A percentile compares a stretch with the other conserved stretches of the same genome.
These are phyloP conservation scores for Alosa alosa DNA, from an alignment of 2,113 vertebrate genomes.

Conservation along the genomic window DNA sequence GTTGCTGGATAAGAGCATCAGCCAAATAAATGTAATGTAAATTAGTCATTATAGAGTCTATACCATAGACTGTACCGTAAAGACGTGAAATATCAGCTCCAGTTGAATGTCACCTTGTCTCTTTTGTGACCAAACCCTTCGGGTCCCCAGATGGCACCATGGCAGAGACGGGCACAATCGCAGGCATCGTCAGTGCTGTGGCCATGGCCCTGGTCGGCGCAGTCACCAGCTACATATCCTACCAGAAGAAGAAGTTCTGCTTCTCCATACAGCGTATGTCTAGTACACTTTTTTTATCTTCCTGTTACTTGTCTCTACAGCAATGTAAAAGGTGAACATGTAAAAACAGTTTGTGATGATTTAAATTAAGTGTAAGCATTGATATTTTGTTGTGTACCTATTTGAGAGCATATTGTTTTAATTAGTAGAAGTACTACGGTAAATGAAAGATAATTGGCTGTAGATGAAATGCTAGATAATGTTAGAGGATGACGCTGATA, in stretches of 20 bases:
- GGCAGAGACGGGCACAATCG: conserved; percentile 83
- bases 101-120: background rate
- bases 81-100: background rate
- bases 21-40: too few relatives aligned
- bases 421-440: too few relatives aligned
- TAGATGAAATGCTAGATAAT: too few relatives aligned
- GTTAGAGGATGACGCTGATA: background rate
- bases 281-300: background rate
- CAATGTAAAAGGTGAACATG: background rate
- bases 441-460: too few relatives aligned
- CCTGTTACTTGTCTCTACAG: background rate
- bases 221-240: conserved; percentile 90
- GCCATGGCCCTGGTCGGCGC: conserved; percentile 87
- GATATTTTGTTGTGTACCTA: background rate
- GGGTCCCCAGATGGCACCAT: conserved; percentile 57
- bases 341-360: background rate
- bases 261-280: conserved; percentile 89
- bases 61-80: background rate
- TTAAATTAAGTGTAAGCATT: background rate
- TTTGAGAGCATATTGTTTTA: too few relatives aligned
- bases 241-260: conserved; percentile 98
- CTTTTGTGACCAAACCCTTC: background rate
- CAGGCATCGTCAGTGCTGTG: conserved; percentile 84
- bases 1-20: too few relatives aligned
- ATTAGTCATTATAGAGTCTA: background rate